Percentiles rank a stretch among this genome's conserved stretches.
These are phyloP conservation scores for Fregata magnificens DNA, from an alignment of 2,113 vertebrate genomes.

Conservation along the genomic window DNA sequence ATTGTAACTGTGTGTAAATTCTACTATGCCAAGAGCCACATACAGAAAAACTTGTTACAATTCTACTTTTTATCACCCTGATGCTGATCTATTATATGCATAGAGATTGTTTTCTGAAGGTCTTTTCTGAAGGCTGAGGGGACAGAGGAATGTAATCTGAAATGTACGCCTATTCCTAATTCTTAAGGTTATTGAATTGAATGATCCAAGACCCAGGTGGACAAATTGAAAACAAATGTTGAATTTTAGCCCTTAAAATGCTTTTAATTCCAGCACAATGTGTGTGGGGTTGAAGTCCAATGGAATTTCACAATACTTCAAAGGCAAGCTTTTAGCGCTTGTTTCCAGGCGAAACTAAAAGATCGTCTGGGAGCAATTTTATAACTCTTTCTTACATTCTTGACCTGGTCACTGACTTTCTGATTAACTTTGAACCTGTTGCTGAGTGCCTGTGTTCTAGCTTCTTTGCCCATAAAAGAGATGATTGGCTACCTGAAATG, in stretches of 20 bases:
- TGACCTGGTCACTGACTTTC: neutral
- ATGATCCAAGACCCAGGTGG: neutral
- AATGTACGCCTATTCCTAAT: neutral
- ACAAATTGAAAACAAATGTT: neutral
- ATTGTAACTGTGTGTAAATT: neutral
- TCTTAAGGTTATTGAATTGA: neutral
- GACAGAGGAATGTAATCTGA: neutral
- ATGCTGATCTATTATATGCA: neutral
- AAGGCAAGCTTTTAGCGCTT: neutral
- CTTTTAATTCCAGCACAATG: neutral
- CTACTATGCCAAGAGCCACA: neutral
- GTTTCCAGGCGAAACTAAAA: neutral
- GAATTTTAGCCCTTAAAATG: neutral
- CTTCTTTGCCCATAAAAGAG: neutral
- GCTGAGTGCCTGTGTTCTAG: neutral
- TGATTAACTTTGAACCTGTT: neutral
- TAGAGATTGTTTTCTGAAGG: neutral
- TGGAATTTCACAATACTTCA: neutral
- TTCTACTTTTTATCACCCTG: neutral
- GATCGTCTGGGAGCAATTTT: neutral
- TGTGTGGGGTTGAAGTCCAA: neutral
- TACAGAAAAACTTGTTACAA: neutral
- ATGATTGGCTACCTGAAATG: neutral
- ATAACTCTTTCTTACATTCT: neutral
- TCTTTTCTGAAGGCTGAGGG: neutral